phyloP scores from a whole-genome alignment of 2,888 invertebrate genomes.

The Drosophila atripex region DNA sequence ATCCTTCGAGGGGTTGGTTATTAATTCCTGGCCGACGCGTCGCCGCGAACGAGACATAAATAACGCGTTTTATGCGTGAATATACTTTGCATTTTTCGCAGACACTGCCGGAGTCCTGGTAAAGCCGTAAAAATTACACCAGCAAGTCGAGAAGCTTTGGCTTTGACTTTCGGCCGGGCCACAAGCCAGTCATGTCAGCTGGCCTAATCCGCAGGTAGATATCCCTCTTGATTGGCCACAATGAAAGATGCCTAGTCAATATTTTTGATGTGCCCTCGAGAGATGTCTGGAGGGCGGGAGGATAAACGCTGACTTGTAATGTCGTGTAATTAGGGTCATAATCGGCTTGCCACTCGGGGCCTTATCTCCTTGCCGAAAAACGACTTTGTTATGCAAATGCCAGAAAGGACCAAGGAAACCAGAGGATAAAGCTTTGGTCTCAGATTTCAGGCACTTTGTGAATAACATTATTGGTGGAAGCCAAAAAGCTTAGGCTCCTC shows the following conservation, averaged over 20 bases:
- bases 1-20: slow-evolving; percentile 62
- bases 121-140: slow-evolving; percentile 75
- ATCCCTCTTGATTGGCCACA: slow-evolving; percentile 55
- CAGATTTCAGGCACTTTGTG: not conserved
- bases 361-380: slow-evolving; percentile 55
- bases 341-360: slow-evolving; percentile 79
- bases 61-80: slow-evolving; percentile 63
- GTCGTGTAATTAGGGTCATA: slow-evolving; percentile 82
- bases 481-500: not conserved
- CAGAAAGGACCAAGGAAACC: slow-evolving; percentile 2
- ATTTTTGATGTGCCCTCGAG: slow-evolving; percentile 47
- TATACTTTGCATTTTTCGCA: slow-evolving; percentile 73
- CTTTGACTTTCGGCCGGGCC: slow-evolving; percentile 25
- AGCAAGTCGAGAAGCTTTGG: slow-evolving; percentile 55
- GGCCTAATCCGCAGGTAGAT: slow-evolving; percentile 80
- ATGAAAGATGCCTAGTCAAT: slow-evolving; percentile 67
- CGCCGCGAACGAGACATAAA: slow-evolving; percentile 58
- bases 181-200: slow-evolving; percentile 81
- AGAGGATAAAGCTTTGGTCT: slow-evolving; percentile 1
- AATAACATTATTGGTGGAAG: not conserved
- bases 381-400: slow-evolving; percentile 75
- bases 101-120: slow-evolving; percentile 55
- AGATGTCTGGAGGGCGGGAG: not conserved
- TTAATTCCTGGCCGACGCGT: slow-evolving; percentile 71
- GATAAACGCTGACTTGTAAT: slow-evolving; percentile 79